Conservation (phyloP, 1,140 invertebrate species). For the Ceratina japonica region DNA sequence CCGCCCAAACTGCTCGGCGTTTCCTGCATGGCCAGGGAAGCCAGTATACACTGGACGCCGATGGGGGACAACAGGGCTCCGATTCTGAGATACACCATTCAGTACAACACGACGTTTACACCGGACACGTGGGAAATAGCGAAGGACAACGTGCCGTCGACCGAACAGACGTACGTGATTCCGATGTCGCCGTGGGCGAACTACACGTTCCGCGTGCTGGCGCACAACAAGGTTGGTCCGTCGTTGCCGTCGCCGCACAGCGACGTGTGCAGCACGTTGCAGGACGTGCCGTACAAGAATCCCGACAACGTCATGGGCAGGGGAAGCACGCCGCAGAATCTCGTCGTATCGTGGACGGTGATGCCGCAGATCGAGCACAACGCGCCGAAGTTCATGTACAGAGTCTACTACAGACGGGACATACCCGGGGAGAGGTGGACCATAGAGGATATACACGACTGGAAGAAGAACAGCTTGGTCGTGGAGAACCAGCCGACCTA, state of each 20-base stretch:
- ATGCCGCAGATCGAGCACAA: slow-evolving; percentile 99
- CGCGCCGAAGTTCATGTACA: slow-evolving; percentile 94
- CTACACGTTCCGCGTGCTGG: slow-evolving; percentile 97
- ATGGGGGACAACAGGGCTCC: slow-evolving; percentile 96
- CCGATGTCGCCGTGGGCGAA: slow-evolving; percentile 95
- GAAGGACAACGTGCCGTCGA: slow-evolving; percentile 87
- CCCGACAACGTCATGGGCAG: slow-evolving; percentile 96
- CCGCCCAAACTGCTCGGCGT: slow-evolving; percentile 86
- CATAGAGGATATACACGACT: slow-evolving; percentile 87
- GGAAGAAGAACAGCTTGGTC: slow-evolving; percentile 83
- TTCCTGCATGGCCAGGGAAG: slow-evolving; percentile 85
- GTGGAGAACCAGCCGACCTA: slow-evolving; percentile 95
- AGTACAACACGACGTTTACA: slow-evolving; percentile 96
- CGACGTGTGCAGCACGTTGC: slow-evolving; percentile 91
- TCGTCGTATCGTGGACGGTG: slow-evolving; percentile 96
- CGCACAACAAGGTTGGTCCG: slow-evolving; percentile 93
- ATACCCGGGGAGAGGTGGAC: slow-evolving; percentile 87
- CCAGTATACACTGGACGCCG: slow-evolving; percentile 90
- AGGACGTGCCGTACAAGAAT: slow-evolving; percentile 95
- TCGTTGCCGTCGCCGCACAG: slow-evolving; percentile 90
- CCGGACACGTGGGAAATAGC: slow-evolving; percentile 94
- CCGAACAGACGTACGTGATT: slow-evolving; percentile 87
- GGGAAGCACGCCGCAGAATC: slow-evolving; percentile 92
- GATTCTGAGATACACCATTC: slow-evolving; percentile 94
- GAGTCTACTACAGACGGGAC: slow-evolving; percentile 92